Evolutionary conservation across 2,797 vertebrate species (phyloP).

Genomic region (Siniperca scherzeri): DNA sequence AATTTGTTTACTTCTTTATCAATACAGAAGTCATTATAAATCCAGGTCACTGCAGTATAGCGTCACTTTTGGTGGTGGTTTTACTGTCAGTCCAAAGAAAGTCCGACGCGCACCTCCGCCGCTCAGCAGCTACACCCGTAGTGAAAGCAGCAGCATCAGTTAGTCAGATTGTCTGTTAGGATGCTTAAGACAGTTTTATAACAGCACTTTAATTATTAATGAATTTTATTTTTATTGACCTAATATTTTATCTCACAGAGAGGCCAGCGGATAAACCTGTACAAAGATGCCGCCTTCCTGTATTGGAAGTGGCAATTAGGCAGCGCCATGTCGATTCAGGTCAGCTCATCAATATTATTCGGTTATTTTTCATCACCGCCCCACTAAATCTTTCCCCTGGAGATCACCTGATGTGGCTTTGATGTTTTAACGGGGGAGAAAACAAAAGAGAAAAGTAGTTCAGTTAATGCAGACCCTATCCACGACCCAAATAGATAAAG

Average conservation of each 20-base stretch:
- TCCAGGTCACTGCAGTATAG: neutral
- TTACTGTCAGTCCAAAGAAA: slow-evolving; percentile 9
- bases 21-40: neutral
- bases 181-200: slow-evolving; percentile 7
- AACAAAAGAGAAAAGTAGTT: slow-evolving; percentile 66
- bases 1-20: neutral
- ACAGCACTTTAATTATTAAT: slow-evolving; percentile 26
- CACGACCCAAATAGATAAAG: slow-evolving; percentile 58
- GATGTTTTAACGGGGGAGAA: slow-evolving; percentile 29
- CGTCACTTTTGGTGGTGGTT: neutral
- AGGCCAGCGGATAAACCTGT: neutral
- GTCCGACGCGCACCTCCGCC: slow-evolving; percentile 5
- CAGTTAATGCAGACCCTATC: slow-evolving; percentile 45
- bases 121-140: neutral
- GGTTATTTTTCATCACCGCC: slow-evolving; percentile 45
- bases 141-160: neutral
- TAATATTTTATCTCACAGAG: neutral
- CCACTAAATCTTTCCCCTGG: slow-evolving; percentile 48
- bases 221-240: slow-evolving; percentile 11
- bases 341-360: slow-evolving; percentile 61
- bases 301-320: slow-evolving; percentile 41
- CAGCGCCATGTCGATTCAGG: slow-evolving; percentile 65
- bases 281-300: neutral
- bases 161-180: neutral
- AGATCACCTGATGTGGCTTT: slow-evolving; percentile 43